phyloP scores from a whole-genome alignment of 1,140 invertebrate species.

The Condylostylus longicornis region DNA sequence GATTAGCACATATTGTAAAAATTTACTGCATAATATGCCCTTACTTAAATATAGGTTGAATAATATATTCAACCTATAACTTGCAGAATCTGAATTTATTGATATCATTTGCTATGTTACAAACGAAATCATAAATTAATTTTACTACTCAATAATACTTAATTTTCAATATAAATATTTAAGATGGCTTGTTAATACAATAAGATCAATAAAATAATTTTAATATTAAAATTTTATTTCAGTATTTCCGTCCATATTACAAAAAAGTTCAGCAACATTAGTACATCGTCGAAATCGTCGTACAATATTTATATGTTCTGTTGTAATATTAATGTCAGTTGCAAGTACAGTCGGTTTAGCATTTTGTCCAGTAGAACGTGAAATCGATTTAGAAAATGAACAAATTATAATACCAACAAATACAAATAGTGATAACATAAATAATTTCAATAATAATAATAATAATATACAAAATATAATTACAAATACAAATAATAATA shows the following conservation, averaged over 20 bases:
- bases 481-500: neutral
- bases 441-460: no score
- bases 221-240: neutral
- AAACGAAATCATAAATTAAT: neutral
- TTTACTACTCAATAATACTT: neutral
- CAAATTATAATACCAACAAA: no score
- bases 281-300: conserved; percentile 51
- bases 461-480: neutral
- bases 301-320: conserved; percentile 63
- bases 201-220: no score
- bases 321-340: conserved; percentile 60
- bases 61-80: no score
- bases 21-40: no score
- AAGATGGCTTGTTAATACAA: no score
- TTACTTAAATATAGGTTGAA: no score
- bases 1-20: no score
- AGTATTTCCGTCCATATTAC: conserved; percentile 44
- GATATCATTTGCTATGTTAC: no score
- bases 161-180: neutral
- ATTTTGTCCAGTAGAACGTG: conserved; percentile 22
- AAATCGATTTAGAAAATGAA: neutral
- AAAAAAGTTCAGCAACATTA: conserved; percentile 54
- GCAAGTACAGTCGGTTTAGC: conserved; percentile 36
- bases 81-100: no score
- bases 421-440: no score